Percentiles rank a stretch among this genome's conserved stretches.
These are phyloP conservation scores for Aphyosemion australe DNA, from an alignment of 2,113 vertebrate genomes.

Conservation along the genomic window DNA sequence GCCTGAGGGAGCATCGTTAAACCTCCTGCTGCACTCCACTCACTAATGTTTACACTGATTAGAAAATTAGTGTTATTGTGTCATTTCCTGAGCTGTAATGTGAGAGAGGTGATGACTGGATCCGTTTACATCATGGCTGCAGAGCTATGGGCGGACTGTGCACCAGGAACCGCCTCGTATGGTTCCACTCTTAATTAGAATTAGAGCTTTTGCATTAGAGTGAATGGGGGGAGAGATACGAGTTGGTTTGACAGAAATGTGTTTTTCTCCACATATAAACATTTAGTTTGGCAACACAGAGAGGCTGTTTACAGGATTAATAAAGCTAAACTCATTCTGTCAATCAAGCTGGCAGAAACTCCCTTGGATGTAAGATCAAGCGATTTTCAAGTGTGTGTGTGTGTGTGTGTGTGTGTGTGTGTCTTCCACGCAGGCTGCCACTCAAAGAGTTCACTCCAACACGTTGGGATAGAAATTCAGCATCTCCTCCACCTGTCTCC, in stretches of 20 bases:
- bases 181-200: constrained; percentile 51
- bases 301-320: constrained; percentile 31
- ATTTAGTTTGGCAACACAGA: neutral
- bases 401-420: constrained; percentile 3
- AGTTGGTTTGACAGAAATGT: constrained; percentile 16
- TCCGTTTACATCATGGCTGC: no score
- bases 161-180: no score
- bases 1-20: constrained; percentile 14
- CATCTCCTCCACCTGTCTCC: constrained; percentile 27
- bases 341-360: constrained; percentile 21
- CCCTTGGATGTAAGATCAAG: constrained; percentile 14
- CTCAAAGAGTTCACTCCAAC: constrained; percentile 39
- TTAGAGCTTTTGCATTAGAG: no score
- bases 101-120: no score
- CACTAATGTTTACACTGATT: constrained; percentile 15
- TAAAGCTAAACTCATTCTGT: constrained; percentile 41
- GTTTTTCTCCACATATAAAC: neutral
- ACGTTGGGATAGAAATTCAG: constrained; percentile 10
- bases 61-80: neutral
- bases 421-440: neutral
- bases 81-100: neutral
- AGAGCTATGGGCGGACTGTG: neutral
- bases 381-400: neutral
- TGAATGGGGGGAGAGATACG: no score
- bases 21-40: neutral